A percentile compares a stretch with the other conserved stretches of the same genome.
phyloP scores from a whole-genome alignment of 2,797 vertebrate species.

The Urophycis tenuis region DNA sequence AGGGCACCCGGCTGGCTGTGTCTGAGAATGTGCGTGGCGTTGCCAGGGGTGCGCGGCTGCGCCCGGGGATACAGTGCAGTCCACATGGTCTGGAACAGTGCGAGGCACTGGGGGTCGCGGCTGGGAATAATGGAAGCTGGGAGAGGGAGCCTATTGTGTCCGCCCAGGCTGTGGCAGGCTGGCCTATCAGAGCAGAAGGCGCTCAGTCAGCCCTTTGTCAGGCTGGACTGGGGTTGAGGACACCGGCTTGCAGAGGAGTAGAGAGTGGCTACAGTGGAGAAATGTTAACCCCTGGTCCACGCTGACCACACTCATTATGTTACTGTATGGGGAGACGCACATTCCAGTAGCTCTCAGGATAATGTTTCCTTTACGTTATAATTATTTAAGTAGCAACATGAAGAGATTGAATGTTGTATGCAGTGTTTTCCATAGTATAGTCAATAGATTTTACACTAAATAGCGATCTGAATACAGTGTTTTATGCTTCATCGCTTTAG shows the following conservation, averaged over 20 bases:
- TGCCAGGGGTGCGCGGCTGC: conserved; percentile 34
- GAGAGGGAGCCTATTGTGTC: conserved; percentile 65
- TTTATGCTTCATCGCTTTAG: neutral
- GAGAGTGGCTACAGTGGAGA: neutral
- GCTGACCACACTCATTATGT: neutral
- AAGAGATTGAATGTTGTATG: neutral
- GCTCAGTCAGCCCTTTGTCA: conserved; percentile 41
- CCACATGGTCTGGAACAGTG: conserved; percentile 52
- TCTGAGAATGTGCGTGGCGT: conserved; percentile 57
- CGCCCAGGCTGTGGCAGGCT: conserved; percentile 44
- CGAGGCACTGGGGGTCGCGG: conserved; percentile 48
- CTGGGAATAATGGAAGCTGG: conserved; percentile 56
- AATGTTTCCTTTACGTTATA: neutral
- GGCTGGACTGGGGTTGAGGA: conserved; percentile 36
- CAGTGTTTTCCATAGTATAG: neutral
- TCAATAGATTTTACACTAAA: neutral
- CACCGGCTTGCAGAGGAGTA: conserved; percentile 34
- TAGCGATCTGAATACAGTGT: neutral
- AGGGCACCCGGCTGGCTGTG: conserved; percentile 37
- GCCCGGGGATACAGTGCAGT: conserved; percentile 14
- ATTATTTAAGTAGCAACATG: neutral
- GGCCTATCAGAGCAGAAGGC: conserved; percentile 45
- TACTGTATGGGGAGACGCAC: neutral
- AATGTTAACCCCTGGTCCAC: neutral
- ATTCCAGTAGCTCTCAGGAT: neutral